Base-by-base conservation (phyloP, 2,797 vertebrate genomes). In the Cheirogaleus major region DNA sequence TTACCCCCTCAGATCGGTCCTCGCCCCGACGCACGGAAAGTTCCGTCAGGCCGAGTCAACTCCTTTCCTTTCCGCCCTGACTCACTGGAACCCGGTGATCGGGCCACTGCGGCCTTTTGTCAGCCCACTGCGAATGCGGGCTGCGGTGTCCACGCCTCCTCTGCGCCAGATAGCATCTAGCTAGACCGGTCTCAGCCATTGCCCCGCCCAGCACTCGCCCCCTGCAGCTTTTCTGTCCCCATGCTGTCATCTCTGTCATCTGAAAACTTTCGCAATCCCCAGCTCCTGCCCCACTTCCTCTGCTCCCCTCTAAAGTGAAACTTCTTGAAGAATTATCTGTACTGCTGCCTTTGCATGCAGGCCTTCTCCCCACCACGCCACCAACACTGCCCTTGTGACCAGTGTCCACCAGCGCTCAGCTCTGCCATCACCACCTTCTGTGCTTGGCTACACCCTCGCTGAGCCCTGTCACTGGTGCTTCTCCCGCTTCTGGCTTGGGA, bases 31-130 rank as follows among this genome's bases (percentile, higher is more conserved):
- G 14, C 75, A 38, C 23, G 65, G 57, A 75, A n/a, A 45, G 35
- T 69, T 65, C 32, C 67, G 4, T 23, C 1, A 0, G 20, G 57
- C 12, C 38, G 23, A 23, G 18, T 27, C 43, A 61, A 5, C 48
- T 12, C 27, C 50, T 72, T n/a, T 43, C 59, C 1, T 72, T n/a
- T 43, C 59, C 1, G 11, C 75, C 55, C 45, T 45, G 41, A 32
- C 4, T 14, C 10, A 9, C 27, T 32, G 0, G 17, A 13, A 17
- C 65, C 17, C 57, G 0, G 32, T 2, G 25, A 20, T 32, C 0
- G 0, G 25, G 43, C 15, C 52, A 5, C 80, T 41, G 41, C 4
- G 18, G 67, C 35, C 69, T 23, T 65, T 65, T 8, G 30, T 65
- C 61, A n/a, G 14, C 32, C 15, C n/a, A 35, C 15, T 18, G 30